These are phyloP conservation scores for Imbricaverruca yamaguchii DNA, from an alignment of 2,888 invertebrate species.

Conservation along the genomic window DNA sequence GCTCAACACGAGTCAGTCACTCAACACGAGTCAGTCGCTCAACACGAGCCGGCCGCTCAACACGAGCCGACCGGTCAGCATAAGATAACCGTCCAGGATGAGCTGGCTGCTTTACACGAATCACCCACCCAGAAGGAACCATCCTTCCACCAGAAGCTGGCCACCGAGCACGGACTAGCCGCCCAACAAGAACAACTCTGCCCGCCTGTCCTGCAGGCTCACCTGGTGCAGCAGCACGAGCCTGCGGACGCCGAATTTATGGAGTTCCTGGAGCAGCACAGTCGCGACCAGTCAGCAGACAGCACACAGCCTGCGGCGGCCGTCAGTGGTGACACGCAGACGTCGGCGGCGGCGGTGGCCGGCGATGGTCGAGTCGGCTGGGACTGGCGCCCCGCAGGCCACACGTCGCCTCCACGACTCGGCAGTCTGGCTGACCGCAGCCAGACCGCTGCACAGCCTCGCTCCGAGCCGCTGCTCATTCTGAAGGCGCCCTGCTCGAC, in stretches of 20 bases:
- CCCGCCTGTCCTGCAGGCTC: too few species aligned
- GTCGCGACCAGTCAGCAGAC: not conserved
- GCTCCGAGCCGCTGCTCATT: not conserved
- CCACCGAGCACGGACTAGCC: too few species aligned
- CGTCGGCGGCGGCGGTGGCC: not conserved
- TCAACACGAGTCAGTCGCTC: too few species aligned
- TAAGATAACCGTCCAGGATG: too few species aligned
- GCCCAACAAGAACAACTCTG: too few species aligned
- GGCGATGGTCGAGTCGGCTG: not conserved
- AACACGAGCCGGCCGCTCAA: not conserved
- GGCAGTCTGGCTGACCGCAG: not conserved
- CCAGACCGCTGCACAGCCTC: not conserved
- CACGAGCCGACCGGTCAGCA: not conserved
- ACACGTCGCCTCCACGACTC: too few species aligned
- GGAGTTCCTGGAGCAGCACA: slow-evolving; percentile 16
- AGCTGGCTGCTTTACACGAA: too few species aligned
- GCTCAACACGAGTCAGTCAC: too few species aligned
- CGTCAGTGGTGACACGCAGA: not conserved
- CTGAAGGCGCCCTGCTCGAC: not conserved
- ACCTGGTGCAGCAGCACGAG: not conserved
- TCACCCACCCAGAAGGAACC: too few species aligned
- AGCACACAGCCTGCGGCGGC: not conserved
- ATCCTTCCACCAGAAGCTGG: too few species aligned
- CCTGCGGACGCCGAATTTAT: not conserved
- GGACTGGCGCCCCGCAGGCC: not conserved